Conservation (phyloP, 2,797 vertebrate species). For the Selene dorsalis region DNA sequence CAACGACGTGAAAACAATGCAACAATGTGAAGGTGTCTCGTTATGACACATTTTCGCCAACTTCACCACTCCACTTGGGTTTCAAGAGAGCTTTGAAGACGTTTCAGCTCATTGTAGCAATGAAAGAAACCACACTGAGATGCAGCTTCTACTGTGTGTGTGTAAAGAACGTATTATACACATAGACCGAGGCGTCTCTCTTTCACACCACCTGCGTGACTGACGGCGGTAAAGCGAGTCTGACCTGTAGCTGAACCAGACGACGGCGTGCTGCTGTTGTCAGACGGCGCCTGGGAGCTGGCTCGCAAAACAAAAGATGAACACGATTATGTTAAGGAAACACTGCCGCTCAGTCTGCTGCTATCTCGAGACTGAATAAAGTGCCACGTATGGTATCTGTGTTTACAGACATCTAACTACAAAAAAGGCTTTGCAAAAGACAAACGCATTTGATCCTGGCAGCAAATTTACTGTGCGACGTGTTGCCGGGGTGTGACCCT, state of each 20-base stretch:
- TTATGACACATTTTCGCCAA: too few relatives aligned
- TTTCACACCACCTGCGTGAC: not conserved
- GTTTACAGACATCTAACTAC: not conserved
- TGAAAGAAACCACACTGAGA: not conserved
- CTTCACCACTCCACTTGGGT: not conserved
- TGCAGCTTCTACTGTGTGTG: constrained; percentile 2
- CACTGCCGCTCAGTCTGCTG: not conserved
- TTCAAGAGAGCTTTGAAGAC: not conserved
- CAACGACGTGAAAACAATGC: not conserved
- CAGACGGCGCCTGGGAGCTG: constrained; percentile 7
- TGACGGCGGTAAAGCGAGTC: constrained; percentile 29
- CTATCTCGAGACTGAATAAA: not conserved
- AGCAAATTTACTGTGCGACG: not conserved
- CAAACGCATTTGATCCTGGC: not conserved
- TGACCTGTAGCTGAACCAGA: constrained; percentile 51
- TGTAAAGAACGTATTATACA: not conserved
- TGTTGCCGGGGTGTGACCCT: not conserved
- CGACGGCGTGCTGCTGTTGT: constrained; percentile 15
- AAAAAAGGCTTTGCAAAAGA: too few relatives aligned
- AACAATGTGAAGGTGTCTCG: not conserved
- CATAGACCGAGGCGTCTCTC: constrained; percentile 15
- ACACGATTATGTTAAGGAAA: constrained; percentile 15
- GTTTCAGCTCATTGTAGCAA: not conserved
- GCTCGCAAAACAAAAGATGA: constrained; percentile 11
- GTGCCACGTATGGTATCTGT: not conserved